Base-by-base conservation (phyloP, 2,888 invertebrate species). In the Sesia apiformis region DNA sequence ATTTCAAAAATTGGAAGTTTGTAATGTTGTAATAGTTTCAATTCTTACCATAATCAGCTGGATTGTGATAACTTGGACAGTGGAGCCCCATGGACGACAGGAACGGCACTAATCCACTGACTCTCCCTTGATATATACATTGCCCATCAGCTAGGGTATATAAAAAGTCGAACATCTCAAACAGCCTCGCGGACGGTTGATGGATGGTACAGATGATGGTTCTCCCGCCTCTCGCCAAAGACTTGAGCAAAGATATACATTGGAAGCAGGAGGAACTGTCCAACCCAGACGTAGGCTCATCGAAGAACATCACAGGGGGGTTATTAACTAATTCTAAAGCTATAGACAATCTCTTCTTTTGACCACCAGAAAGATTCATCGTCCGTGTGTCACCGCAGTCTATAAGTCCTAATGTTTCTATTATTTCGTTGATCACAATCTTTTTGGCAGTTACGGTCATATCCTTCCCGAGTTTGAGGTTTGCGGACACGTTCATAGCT, bases 271-370 rank as follows among this genome's bases (percentile, higher is more conserved):
- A 96, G 43, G 97, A 96, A 78, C 97, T 97, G 78, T 98, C 98
- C 79, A 98, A 87, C 23, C 98, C 98, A 70, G 97, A 94, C 49
- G 95, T 95, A 3, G 98, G 98, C 81, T 98, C 98, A 73, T 98
- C 98, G 75, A 98, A 97, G 84, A 98, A 98, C 97, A 98, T 98
- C 58, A 98, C 96, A 61, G 98, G 98, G 39, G 98, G 98, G 88
- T 98, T 97, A 84, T 97, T 97, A 53, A 98, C 97, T 77, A 98
- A 91, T 84, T 98, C 97, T 74, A 97, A 86, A 54, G 97, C 97
- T 71, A 98, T 97, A 4, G 97, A 97, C 59, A 97, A 89, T 56
- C 97, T 91, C 79, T 98, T 98, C 60, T 96, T 91, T 85, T 98
- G 97, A 0, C 97, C 97, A 38, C 97, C 97, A 4, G 97, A 97